A percentile compares a stretch with the other conserved stretches of the same genome.
phyloP scores from a whole-genome alignment of 2,113 vertebrate species.

The Cryptoleucopteryx plumbea region DNA sequence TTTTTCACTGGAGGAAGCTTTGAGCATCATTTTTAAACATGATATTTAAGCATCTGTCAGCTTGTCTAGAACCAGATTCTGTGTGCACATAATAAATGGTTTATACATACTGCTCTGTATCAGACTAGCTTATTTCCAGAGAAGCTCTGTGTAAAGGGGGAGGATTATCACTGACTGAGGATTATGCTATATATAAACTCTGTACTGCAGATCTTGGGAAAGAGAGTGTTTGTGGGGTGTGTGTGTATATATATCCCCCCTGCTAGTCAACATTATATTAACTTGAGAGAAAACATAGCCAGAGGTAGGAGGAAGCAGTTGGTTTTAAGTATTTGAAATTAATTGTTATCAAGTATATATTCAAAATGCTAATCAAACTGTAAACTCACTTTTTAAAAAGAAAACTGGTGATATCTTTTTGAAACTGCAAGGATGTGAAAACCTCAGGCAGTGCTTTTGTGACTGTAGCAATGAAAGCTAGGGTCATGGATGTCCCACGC shows the following conservation, averaged over 20 bases:
- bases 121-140: not conserved
- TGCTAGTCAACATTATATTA: not conserved
- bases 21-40: not conserved
- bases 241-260: not conserved
- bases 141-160: not conserved
- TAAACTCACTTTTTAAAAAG: not conserved
- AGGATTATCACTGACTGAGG: slow-evolving; percentile 15
- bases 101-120: not conserved
- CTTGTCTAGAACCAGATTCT: not conserved
- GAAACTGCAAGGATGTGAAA: not conserved
- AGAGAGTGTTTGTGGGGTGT: not conserved
- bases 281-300: not conserved
- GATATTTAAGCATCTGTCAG: not conserved
- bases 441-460: not conserved
- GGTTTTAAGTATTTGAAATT: not conserved
- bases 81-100: not conserved
- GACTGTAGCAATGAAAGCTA: not conserved
- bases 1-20: not conserved
- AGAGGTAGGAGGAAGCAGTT: not conserved
- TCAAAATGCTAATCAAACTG: not conserved
- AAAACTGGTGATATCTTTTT: not conserved
- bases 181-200: slow-evolving; percentile 42
- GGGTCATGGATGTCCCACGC: not conserved
- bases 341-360: not conserved
- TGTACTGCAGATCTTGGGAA: not conserved